Evolutionary conservation across 2,888 invertebrate species (phyloP).

Genomic region (Euzophera pinguis): DNA sequence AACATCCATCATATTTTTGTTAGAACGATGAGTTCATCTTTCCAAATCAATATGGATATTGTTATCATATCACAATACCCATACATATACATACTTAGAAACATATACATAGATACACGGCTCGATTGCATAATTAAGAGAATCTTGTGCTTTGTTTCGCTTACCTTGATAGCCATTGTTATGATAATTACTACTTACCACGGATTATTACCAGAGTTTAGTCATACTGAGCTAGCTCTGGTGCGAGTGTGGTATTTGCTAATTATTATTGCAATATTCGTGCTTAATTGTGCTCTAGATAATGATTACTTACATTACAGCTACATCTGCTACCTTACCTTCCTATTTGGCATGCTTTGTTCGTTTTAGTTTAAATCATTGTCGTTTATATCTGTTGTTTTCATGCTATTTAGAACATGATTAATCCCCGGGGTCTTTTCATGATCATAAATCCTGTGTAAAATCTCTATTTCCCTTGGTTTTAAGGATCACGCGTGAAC

Average conservation of each 20-base stretch:
- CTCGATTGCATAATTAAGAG: neutral
- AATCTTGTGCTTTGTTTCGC: constrained; percentile 10
- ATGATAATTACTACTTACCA: constrained; percentile 25
- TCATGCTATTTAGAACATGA: no score
- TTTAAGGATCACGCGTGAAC: no score
- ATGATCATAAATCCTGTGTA: no score
- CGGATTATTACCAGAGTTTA: constrained; percentile 16
- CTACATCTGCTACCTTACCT: no score
- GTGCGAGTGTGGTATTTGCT: constrained; percentile 17
- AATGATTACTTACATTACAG: neutral
- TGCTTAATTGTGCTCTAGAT: constrained; percentile 9
- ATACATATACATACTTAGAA: neutral
- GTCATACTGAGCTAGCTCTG: constrained; percentile 25
- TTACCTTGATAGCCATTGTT: constrained; percentile 19
- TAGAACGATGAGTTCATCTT: neutral
- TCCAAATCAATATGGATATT: neutral
- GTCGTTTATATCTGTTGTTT: no score
- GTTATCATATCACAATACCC: constrained; percentile 11
- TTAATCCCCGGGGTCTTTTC: no score
- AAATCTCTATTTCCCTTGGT: no score
- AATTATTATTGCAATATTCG: constrained; percentile 16
- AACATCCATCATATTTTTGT: no score
- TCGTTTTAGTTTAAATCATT: no score
- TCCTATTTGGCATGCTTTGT: neutral
- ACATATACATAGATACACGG: no score